phyloP scores from a whole-genome alignment of 2,113 vertebrate genomes.

The Taxidea taxus region DNA sequence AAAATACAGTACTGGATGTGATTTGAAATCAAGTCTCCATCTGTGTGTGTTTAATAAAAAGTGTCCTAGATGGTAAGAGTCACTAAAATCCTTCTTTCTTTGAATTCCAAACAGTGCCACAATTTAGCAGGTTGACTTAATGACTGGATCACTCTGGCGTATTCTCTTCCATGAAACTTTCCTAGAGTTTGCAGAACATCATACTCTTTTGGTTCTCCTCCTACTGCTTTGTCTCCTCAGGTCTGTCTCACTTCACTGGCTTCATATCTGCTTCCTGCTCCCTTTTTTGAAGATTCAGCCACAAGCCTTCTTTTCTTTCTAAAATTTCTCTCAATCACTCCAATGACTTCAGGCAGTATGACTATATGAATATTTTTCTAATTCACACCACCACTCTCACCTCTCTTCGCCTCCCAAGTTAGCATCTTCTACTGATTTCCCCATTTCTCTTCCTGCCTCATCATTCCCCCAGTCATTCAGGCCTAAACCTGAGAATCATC shows the following conservation, averaged over 20 bases:
- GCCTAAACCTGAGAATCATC: neutral
- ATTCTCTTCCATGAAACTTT: neutral
- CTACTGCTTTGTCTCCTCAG: neutral
- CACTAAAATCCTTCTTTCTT: neutral
- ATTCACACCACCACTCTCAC: neutral
- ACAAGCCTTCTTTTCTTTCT: neutral
- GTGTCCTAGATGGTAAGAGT: neutral
- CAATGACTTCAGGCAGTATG: neutral
- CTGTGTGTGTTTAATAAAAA: slow-evolving; percentile 14
- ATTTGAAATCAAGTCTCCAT: neutral
- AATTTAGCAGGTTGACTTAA: neutral
- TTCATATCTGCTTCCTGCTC: neutral
- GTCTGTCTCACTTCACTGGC: neutral
- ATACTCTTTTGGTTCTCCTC: neutral
- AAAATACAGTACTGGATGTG: neutral
- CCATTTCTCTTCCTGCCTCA: neutral
- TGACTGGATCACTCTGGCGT: neutral
- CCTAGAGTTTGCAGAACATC: neutral
- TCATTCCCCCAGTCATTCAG: neutral
- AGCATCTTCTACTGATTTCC: neutral
- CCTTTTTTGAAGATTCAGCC: neutral
- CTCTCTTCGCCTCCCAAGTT: neutral
- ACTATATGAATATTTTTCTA: neutral
- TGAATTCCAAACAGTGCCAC: neutral
- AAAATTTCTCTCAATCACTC: neutral